phyloP scores from a whole-genome alignment of 1,140 invertebrate species.

The Drosophila sulfurigaster region DNA sequence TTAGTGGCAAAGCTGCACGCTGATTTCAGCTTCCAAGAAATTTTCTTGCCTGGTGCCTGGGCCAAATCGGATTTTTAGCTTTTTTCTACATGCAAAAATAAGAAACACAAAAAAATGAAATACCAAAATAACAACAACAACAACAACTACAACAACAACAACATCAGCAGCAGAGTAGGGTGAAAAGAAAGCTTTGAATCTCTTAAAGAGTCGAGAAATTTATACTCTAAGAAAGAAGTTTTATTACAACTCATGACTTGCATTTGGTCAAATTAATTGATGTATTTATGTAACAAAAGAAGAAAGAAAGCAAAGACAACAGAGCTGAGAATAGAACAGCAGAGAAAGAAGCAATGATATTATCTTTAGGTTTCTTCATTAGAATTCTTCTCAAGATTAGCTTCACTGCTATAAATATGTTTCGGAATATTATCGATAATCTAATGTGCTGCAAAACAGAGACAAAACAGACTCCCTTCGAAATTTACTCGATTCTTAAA shows the following conservation, averaged over 20 bases:
- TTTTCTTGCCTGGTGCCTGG: conserved; percentile 43
- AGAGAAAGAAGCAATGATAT: not conserved
- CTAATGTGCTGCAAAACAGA: not conserved
- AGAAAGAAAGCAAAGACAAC: conserved; percentile 8
- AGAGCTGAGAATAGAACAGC: not conserved
- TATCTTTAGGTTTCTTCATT: conserved; percentile 14
- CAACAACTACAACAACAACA: not conserved
- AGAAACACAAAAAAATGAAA: conserved; percentile 28
- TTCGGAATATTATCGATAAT: not conserved
- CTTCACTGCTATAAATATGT: not conserved
- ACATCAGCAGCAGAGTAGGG: not conserved
- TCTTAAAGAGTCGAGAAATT: conserved; percentile 7
- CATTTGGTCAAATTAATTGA: conserved; percentile 25
- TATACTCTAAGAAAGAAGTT: conserved; percentile 18
- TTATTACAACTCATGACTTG: conserved; percentile 21
- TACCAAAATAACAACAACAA: conserved; percentile 16
- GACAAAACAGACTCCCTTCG: not conserved
- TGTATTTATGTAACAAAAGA: conserved; percentile 19
- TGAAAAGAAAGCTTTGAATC: conserved; percentile 38
- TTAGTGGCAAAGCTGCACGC: conserved; percentile 39
- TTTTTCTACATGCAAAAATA: conserved; percentile 55
- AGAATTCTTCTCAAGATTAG: not conserved
- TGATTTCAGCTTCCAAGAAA: conserved; percentile 69
- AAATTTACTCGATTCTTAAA: not conserved
- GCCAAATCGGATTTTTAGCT: conserved; percentile 41